These are phyloP conservation scores for Dolichoris vasculosae DNA, from an alignment of 1,140 invertebrate species.

Conservation along the genomic window DNA sequence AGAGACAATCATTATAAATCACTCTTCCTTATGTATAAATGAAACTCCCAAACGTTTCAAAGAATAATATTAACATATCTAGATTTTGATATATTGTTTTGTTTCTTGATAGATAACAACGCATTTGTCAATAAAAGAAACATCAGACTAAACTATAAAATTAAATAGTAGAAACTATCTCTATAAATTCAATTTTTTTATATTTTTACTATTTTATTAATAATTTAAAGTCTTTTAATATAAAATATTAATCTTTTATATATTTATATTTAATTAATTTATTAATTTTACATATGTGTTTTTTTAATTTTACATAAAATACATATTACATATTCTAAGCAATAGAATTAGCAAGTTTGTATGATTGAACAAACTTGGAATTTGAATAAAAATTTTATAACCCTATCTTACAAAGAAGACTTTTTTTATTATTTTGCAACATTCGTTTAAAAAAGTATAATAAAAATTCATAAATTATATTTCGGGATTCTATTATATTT, in stretches of 20 bases:
- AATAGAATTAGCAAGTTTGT: slow-evolving; percentile 8
- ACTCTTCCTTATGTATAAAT: slow-evolving; percentile 32
- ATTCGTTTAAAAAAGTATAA: neutral
- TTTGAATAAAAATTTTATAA: slow-evolving; percentile 32
- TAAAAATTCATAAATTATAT: neutral
- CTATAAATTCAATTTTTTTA: neutral
- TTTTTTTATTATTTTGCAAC: neutral
- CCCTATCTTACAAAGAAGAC: neutral
- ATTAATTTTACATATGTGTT: neutral
- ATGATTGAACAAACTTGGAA: neutral
- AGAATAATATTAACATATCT: slow-evolving; percentile 54
- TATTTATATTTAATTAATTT: slow-evolving; percentile 1
- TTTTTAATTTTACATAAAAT: too few relatives aligned
- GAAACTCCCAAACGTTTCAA: slow-evolving; percentile 51
- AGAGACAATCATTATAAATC: too few relatives aligned
- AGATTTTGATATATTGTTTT: neutral
- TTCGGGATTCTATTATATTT: neutral
- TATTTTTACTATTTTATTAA: neutral
- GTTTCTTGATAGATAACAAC: neutral
- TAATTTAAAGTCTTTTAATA: neutral
- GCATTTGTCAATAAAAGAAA: neutral
- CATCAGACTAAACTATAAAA: neutral
- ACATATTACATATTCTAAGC: neutral
- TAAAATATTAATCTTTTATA: neutral
- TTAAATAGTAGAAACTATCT: neutral